Conservation (phyloP, 2,888 invertebrate species). For the Tetheella fluctuosa region DNA sequence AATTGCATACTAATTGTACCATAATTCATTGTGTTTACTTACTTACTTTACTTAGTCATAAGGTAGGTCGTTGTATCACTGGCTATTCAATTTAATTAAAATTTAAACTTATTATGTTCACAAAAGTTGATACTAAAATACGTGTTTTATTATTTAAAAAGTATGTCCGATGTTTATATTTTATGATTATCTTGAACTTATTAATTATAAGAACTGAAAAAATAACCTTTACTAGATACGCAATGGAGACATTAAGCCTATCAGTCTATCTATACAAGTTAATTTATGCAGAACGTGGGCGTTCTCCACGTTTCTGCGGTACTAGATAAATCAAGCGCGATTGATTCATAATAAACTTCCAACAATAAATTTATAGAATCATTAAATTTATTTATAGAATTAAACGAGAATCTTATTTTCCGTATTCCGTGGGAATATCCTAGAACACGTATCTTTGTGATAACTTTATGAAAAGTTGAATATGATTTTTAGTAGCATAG, state of each 20-base stretch:
- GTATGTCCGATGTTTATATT: too few species aligned
- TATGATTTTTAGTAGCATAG: too few species aligned
- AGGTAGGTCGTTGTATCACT: not conserved
- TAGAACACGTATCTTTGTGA: not conserved
- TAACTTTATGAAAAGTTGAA: too few species aligned
- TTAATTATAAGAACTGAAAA: not conserved
- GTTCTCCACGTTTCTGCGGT: conserved; percentile 5
- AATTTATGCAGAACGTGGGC: conserved; percentile 6
- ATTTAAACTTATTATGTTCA: too few species aligned
- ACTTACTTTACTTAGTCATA: conserved; percentile 1
- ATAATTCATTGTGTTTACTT: conserved; percentile 45
- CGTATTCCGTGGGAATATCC: conserved; percentile 5
- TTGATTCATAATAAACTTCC: conserved; percentile 9
- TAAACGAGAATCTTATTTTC: not conserved
- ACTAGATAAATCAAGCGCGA: conserved; percentile 8
- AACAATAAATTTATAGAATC: conserved; percentile 9
- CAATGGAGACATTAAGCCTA: conserved; percentile 2
- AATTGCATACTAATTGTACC: conserved; percentile 50
- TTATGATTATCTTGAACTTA: too few species aligned
- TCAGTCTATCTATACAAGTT: not conserved
- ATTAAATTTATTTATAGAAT: conserved; percentile 7
- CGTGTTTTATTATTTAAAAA: too few species aligned
- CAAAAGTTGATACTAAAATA: too few species aligned
- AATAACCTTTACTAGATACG: not conserved
- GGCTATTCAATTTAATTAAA: not conserved